Conservation (phyloP, 2,113 vertebrate species). For the Boleophthalmus pectinirostris region DNA sequence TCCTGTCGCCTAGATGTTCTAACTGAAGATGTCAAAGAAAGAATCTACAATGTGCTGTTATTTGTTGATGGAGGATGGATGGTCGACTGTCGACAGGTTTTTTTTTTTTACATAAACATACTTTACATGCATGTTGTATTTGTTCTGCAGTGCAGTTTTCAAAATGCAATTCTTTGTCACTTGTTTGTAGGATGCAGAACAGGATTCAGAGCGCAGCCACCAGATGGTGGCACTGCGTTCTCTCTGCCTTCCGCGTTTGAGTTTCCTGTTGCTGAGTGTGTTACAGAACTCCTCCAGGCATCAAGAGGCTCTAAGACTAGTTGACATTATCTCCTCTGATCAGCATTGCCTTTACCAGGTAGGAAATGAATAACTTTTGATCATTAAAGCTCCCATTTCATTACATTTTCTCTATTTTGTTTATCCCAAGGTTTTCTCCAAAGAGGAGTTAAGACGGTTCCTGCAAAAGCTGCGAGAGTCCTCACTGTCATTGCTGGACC, state of each 20-base stretch:
- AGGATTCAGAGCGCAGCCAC: slow-evolving; percentile 85
- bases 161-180: neutral
- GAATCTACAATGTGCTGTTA: slow-evolving; percentile 96
- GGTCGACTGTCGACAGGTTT: slow-evolving; percentile 94
- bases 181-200: slow-evolving; percentile 82
- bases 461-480: slow-evolving; percentile 88
- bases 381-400: neutral
- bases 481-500: slow-evolving; percentile 86
- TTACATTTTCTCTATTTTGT: neutral
- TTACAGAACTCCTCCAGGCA: slow-evolving; percentile 88
- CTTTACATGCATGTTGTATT: neutral
- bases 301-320: slow-evolving; percentile 91
- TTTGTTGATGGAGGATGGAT: slow-evolving; percentile 99
- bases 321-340: slow-evolving; percentile 90
- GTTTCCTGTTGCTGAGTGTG: slow-evolving; percentile 89
- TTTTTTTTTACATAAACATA: neutral
- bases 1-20: slow-evolving; percentile 85
- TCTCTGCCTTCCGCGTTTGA: slow-evolving; percentile 90
- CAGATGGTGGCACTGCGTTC: slow-evolving; percentile 88
- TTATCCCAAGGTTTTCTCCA: slow-evolving; percentile 88
- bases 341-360: slow-evolving; percentile 89
- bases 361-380: neutral
- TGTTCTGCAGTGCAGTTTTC: neutral
- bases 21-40: slow-evolving; percentile 93
- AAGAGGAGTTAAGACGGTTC: slow-evolving; percentile 86